phyloP scores from a whole-genome alignment of 1,140 invertebrate genomes.

The Drosophila paulistorum region DNA sequence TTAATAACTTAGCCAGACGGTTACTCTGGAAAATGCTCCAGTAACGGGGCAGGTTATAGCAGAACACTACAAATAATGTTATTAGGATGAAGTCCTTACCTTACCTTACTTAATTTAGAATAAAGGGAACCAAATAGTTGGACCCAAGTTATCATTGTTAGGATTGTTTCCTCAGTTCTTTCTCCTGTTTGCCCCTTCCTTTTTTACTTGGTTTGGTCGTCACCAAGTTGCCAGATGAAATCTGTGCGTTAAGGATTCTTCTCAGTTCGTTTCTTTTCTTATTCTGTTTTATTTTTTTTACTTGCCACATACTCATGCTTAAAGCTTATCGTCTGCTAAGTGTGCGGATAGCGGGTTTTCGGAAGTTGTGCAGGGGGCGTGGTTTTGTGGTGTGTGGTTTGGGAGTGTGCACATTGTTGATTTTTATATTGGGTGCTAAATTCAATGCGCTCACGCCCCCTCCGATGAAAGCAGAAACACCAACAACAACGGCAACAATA shows the following conservation, averaged over 20 bases:
- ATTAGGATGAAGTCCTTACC: no score
- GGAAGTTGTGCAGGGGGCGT: no score
- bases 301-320: slow-evolving; percentile 59
- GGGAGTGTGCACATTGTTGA: slow-evolving; percentile 51
- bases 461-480: slow-evolving; percentile 7
- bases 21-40: no score
- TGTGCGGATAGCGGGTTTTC: not conserved
- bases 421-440: slow-evolving; percentile 66
- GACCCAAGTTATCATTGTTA: not conserved
- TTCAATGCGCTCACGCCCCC: slow-evolving; percentile 46
- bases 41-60: no score
- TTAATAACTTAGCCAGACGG: no score
- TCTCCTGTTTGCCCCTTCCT: not conserved
- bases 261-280: slow-evolving; percentile 5
- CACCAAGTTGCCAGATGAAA: slow-evolving; percentile 44
- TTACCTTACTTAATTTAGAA: no score
- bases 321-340: slow-evolving; percentile 52
- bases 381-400: slow-evolving; percentile 15
- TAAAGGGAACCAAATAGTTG: not conserved
- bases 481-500: not conserved
- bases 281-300: not conserved
- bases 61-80: no score
- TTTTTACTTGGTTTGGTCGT: slow-evolving; percentile 29
- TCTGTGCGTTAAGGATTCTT: slow-evolving; percentile 49
- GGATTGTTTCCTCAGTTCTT: not conserved